These are phyloP conservation scores for Tor tambroides DNA, from an alignment of 2,113 vertebrate genomes.

Conservation along the genomic window DNA sequence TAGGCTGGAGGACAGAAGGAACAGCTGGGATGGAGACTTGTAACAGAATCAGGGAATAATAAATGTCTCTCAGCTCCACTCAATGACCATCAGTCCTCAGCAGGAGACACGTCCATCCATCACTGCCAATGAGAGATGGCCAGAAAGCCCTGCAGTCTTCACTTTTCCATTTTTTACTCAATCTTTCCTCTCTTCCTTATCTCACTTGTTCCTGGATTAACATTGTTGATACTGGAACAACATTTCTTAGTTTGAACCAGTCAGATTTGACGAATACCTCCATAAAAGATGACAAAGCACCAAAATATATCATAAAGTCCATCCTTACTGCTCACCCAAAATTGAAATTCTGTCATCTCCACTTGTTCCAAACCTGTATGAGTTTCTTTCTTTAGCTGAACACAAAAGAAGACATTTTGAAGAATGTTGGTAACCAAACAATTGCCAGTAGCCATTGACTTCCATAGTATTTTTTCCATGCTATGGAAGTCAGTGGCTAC, in stretches of 20 bases:
- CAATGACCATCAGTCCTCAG: conserved; percentile 24
- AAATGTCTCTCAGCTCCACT: conserved; percentile 41
- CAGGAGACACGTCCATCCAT: conserved; percentile 42
- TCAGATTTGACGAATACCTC: neutral
- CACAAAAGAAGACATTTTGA: neutral
- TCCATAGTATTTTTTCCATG: too few species aligned
- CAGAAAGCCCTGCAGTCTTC: conserved; percentile 15
- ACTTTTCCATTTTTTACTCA: neutral
- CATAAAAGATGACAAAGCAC: neutral
- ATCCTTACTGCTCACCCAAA: too few species aligned
- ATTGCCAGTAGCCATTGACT: too few species aligned
- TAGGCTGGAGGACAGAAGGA: neutral
- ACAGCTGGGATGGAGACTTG: conserved; percentile 29
- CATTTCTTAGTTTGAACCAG: neutral
- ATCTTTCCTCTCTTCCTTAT: neutral
- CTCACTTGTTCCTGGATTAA: neutral
- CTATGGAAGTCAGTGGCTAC: too few species aligned
- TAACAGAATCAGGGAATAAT: conserved; percentile 51
- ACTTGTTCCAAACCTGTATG: neutral
- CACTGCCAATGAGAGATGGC: conserved; percentile 3
- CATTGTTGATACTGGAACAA: neutral
- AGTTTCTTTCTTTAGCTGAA: too few species aligned
- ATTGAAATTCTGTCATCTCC: neutral
- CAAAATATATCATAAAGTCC: neutral
- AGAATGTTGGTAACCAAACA: neutral